These are phyloP conservation scores for Malurus melanocephalus DNA, from an alignment of 2,113 vertebrate genomes.

Conservation along the genomic window DNA sequence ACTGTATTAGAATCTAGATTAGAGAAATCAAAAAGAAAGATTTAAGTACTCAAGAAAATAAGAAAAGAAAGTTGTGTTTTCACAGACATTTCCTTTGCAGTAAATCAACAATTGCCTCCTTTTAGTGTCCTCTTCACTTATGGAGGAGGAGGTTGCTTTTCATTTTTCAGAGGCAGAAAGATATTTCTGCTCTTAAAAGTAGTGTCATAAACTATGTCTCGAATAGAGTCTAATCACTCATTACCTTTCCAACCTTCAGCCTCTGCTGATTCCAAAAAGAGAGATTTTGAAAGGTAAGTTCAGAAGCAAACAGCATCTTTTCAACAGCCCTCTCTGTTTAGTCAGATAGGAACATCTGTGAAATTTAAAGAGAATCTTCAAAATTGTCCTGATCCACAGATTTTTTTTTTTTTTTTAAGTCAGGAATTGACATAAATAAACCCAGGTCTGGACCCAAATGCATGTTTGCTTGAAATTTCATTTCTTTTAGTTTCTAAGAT, in stretches of 20 bases:
- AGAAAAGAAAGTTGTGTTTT: slow-evolving; percentile 13
- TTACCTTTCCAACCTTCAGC: neutral
- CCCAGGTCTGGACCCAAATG: neutral
- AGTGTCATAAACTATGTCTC: neutral
- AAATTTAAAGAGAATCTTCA: neutral
- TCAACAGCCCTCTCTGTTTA: neutral
- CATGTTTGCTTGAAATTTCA: neutral
- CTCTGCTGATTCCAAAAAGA: neutral
- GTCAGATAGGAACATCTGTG: neutral
- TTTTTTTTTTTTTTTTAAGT: neutral
- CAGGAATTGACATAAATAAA: neutral
- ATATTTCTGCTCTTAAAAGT: slow-evolving; percentile 7
- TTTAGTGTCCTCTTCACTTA: neutral
- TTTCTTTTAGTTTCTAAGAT: neutral
- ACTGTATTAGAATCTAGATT: slow-evolving; percentile 20
- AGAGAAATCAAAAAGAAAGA: slow-evolving; percentile 31
- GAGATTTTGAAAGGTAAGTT: neutral
- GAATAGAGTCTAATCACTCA: neutral
- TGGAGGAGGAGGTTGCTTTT: neutral
- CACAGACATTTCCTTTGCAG: slow-evolving; percentile 19
- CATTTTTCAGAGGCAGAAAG: neutral
- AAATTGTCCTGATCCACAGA: neutral
- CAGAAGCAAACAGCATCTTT: neutral
- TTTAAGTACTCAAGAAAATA: slow-evolving; percentile 27
- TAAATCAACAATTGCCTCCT: neutral